Evolutionary conservation across 2,888 invertebrate genomes (phyloP).

Genomic region (Pollenia labialis): DNA sequence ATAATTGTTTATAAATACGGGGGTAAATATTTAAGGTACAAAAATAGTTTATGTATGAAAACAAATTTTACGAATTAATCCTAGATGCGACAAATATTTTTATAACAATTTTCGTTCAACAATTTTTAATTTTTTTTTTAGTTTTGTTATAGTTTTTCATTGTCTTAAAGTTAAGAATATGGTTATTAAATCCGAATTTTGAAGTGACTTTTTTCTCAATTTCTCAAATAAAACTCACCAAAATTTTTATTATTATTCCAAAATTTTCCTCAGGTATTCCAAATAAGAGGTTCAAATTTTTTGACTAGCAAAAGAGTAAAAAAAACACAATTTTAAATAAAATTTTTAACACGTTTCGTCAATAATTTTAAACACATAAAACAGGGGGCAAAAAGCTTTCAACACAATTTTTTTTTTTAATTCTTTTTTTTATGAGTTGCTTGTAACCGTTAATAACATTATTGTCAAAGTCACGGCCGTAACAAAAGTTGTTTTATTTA

Average conservation of each 20-base stretch:
- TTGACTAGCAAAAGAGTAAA: background rate
- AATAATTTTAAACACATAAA: background rate
- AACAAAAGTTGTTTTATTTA: constrained; percentile 56
- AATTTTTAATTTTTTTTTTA: background rate
- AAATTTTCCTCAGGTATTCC: constrained; percentile 12
- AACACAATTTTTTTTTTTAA: constrained; percentile 13
- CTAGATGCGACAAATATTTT: no score
- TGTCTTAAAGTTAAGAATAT: no score
- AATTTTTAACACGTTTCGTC: constrained; percentile 4
- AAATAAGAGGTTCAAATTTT: background rate
- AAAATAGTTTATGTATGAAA: no score
- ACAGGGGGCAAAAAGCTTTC: background rate
- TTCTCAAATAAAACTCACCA: constrained; percentile 30
- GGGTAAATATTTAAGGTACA: no score
- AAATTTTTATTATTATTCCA: constrained; percentile 23
- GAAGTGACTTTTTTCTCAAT: background rate
- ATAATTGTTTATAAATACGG: no score
- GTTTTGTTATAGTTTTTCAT: background rate
- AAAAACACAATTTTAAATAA: constrained; percentile 9
- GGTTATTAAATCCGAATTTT: no score
- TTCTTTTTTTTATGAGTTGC: background rate
- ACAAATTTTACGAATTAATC: no score
- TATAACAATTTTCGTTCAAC: no score
- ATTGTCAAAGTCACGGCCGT: constrained; percentile 68
- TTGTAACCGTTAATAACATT: constrained; percentile 55